phyloP scores from a whole-genome alignment of 2,113 vertebrate species.

The Onychostoma macrolepis region DNA sequence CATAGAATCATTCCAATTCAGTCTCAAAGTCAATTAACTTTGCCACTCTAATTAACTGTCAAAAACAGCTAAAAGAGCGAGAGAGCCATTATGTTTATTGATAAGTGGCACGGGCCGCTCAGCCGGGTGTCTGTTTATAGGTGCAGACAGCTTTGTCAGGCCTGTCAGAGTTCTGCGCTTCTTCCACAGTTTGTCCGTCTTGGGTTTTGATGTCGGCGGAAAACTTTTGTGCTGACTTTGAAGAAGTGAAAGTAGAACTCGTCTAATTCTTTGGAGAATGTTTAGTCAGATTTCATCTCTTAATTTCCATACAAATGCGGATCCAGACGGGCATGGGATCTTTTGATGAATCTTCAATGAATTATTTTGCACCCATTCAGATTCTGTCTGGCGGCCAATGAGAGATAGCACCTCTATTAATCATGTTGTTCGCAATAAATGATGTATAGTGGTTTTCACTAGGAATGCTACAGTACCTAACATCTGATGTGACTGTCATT shows the following conservation, averaged over 20 bases:
- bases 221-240: slow-evolving; percentile 74
- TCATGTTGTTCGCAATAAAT: slow-evolving; percentile 72
- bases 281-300: slow-evolving; percentile 78
- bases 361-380: slow-evolving; percentile 73
- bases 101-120: not conserved
- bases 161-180: slow-evolving; percentile 47
- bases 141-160: slow-evolving; percentile 24
- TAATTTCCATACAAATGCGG: slow-evolving; percentile 82
- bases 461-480: not conserved
- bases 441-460: not conserved
- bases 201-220: slow-evolving; percentile 55
- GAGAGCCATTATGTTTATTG: not conserved
- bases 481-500: not conserved
- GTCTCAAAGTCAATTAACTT: slow-evolving; percentile 39
- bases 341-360: slow-evolving; percentile 76
- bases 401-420: slow-evolving; percentile 66
- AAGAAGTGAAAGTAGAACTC: slow-evolving; percentile 54
- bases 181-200: slow-evolving; percentile 50
- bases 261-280: slow-evolving; percentile 68
- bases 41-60: slow-evolving; percentile 31
- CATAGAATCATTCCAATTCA: slow-evolving; percentile 36
- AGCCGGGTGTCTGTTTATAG: not conserved
- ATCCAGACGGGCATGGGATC: slow-evolving; percentile 73
- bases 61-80: not conserved
- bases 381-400: slow-evolving; percentile 62